phyloP scores from a whole-genome alignment of 92 coral and sea anemone species.

The Bergia puertoricense region DNA sequence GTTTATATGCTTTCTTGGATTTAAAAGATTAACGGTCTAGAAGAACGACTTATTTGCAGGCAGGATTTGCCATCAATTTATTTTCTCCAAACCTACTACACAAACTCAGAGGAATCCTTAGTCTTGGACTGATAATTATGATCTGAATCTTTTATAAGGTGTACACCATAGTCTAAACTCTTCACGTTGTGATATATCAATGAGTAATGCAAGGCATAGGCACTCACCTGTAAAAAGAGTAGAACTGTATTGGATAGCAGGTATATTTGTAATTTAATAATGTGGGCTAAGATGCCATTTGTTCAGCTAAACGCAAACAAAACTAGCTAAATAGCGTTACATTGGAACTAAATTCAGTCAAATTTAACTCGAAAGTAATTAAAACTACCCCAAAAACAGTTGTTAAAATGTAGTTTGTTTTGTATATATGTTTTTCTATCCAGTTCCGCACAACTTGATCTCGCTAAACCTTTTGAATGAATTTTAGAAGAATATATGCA shows the following conservation, averaged over 20 bases:
- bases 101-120: background rate
- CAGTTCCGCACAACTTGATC: background rate
- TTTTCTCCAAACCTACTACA: background rate
- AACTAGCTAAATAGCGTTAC: background rate
- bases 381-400: too few relatives aligned
- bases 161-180: background rate
- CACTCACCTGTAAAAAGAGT: background rate
- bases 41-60: background rate
- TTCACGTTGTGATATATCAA: constrained; percentile 3
- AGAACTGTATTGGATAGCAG: background rate
- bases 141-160: constrained; percentile 15
- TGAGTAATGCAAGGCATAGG: background rate
- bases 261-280: background rate
- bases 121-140: background rate
- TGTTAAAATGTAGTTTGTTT: too few relatives aligned
- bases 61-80: background rate
- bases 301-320: background rate
- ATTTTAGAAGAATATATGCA: background rate
- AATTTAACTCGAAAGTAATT: too few relatives aligned
- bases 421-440: too few relatives aligned
- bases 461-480: background rate
- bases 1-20: background rate
- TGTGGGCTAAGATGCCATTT: background rate
- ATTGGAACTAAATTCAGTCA: background rate
- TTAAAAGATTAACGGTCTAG: background rate